phyloP scores from a whole-genome alignment of 2,113 vertebrate species.

The Lasiurus borealis region DNA sequence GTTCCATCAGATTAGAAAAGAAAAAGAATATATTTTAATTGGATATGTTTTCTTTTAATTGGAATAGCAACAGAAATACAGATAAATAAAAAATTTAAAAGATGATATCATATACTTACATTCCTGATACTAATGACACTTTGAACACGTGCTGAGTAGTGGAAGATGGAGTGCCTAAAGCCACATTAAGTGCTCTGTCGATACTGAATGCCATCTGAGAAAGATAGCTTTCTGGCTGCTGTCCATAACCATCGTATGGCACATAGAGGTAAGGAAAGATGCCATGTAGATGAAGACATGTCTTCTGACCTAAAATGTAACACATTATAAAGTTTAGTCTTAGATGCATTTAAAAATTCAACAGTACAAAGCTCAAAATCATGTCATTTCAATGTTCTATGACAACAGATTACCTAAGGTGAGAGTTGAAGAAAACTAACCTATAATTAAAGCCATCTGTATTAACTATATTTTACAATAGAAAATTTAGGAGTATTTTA shows the following conservation, averaged over 20 bases:
- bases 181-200: constrained; percentile 96
- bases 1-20: constrained; percentile 39
- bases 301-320: constrained; percentile 95
- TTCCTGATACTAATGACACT: constrained; percentile 96
- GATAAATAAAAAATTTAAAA: constrained; percentile 46
- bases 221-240: constrained; percentile 93
- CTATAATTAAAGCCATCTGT: constrained; percentile 16
- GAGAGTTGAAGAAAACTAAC: constrained; percentile 38
- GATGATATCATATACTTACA: constrained; percentile 90
- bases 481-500: constrained; percentile 38
- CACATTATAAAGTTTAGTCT: constrained; percentile 70
- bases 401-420: constrained; percentile 34
- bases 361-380: constrained; percentile 61
- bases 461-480: constrained; percentile 2
- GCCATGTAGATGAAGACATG: constrained; percentile 98
- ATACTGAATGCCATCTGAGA: constrained; percentile 98
- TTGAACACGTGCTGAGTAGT: constrained; percentile 95
- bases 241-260: constrained; percentile 93
- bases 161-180: constrained; percentile 97
- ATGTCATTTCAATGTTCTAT: constrained; percentile 64
- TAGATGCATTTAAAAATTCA: constrained; percentile 63
- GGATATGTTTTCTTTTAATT: constrained; percentile 34
- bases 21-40: constrained; percentile 38
- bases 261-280: constrained; percentile 98
- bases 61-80: constrained; percentile 56